Evolutionary conservation across 2,888 invertebrate genomes (phyloP).

Genomic region (Drosophila histrio): DNA sequence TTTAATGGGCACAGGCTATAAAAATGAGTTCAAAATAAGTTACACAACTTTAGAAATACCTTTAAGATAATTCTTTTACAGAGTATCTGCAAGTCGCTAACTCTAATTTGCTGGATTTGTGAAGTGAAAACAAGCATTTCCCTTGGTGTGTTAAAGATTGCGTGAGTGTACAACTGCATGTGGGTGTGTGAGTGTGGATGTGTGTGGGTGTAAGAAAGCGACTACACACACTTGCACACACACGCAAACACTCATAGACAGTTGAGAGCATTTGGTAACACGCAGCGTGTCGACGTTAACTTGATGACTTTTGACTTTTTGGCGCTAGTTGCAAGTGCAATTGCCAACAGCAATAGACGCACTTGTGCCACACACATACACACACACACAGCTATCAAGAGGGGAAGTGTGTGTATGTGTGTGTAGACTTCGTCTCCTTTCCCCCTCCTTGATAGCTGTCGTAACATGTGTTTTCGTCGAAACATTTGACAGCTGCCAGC

Average conservation of each 20-base stretch:
- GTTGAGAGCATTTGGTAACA: constrained; percentile 30
- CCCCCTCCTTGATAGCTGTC: constrained; percentile 2
- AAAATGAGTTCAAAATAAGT: too few relatives aligned
- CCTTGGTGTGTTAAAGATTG: constrained; percentile 34
- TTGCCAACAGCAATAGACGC: constrained; percentile 42
- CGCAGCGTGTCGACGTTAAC: constrained; percentile 38
- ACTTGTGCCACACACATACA: constrained; percentile 9
- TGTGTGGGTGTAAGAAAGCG: not conserved
- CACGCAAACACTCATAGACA: constrained; percentile 22
- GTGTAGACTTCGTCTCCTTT: too few relatives aligned
- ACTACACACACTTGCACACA: too few relatives aligned
- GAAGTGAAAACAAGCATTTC: constrained; percentile 47
- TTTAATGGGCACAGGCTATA: too few relatives aligned
- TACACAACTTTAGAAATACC: too few relatives aligned
- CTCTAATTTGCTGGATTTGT: constrained; percentile 3
- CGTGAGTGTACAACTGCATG: not conserved
- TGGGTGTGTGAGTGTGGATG: constrained; percentile 1
- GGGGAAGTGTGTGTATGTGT: too few relatives aligned
- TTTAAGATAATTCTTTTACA: not conserved
- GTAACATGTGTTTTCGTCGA: constrained; percentile 35
- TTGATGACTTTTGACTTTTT: constrained; percentile 56
- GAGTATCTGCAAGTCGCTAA: constrained; percentile 5
- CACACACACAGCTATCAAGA: too few relatives aligned
- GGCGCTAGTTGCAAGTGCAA: constrained; percentile 44
- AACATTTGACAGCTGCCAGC: constrained; percentile 18